Percentiles rank a stretch among this genome's conserved stretches.
Evolutionary conservation across 2,113 vertebrate species (phyloP).

Genomic region (Numenius arquata): DNA sequence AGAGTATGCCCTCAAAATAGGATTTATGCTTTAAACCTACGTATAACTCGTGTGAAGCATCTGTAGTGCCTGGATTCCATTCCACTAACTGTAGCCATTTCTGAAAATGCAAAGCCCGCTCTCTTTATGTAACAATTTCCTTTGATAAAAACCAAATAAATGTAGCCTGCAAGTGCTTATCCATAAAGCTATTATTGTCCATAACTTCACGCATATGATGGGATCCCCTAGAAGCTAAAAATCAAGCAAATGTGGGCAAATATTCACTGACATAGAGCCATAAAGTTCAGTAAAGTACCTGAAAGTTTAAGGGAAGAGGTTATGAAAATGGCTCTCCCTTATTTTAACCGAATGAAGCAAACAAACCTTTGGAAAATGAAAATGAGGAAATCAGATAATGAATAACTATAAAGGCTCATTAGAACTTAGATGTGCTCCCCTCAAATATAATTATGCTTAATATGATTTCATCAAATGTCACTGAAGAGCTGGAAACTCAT

Average conservation of each 20-base stretch:
- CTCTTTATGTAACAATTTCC: neutral
- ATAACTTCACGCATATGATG: neutral
- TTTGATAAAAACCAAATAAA: neutral
- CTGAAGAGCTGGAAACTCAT: constrained; percentile 14
- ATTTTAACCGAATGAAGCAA: neutral
- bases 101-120: accelerated
- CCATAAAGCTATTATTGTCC: neutral
- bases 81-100: neutral
- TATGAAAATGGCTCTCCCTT: neutral
- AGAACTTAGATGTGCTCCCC: neutral
- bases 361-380: constrained; percentile 33
- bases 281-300: neutral
- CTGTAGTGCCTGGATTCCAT: neutral
- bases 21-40: neutral
- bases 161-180: neutral
- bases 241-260: neutral
- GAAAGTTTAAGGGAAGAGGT: neutral
- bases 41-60: neutral
- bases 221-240: neutral
- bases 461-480: constrained; percentile 57
- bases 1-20: neutral
- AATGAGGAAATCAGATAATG: constrained; percentile 10
- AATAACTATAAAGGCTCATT: constrained; percentile 43
- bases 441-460: constrained; percentile 43
- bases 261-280: neutral